Conservation (phyloP, 2,113 vertebrate species). For the Parus major region DNA sequence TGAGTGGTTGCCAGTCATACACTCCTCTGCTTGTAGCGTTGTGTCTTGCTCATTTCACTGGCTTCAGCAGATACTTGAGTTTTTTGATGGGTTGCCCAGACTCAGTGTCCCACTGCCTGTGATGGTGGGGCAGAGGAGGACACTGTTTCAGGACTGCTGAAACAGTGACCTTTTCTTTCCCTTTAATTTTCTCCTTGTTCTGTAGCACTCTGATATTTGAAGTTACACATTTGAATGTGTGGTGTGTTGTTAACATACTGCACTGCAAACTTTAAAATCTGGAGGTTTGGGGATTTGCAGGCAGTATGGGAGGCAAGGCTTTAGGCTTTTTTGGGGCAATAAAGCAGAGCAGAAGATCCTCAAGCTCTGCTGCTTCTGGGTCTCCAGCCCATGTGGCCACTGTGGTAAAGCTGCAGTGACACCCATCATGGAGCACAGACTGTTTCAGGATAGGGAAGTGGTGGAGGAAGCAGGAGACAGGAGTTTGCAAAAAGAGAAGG, state of each 20-base stretch:
- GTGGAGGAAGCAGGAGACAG: neutral
- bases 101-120: neutral
- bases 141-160: neutral
- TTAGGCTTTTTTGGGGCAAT: neutral
- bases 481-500: neutral
- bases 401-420: neutral
- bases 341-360: neutral
- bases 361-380: neutral
- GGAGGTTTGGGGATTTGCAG: neutral
- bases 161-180: neutral
- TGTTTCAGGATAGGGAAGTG: neutral
- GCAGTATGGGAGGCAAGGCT: neutral
- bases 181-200: neutral
- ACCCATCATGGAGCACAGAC: accelerated
- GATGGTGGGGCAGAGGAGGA: neutral
- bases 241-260: neutral
- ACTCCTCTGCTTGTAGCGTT: neutral
- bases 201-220: neutral
- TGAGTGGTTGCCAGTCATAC: neutral
- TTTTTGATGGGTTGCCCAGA: neutral
- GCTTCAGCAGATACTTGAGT: neutral
- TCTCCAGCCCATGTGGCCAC: neutral
- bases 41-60: neutral
- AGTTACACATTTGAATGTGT: neutral
- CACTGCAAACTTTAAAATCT: neutral